phyloP scores from a whole-genome alignment of 2,797 vertebrate genomes.

The Amblyopsis hoosieri region DNA sequence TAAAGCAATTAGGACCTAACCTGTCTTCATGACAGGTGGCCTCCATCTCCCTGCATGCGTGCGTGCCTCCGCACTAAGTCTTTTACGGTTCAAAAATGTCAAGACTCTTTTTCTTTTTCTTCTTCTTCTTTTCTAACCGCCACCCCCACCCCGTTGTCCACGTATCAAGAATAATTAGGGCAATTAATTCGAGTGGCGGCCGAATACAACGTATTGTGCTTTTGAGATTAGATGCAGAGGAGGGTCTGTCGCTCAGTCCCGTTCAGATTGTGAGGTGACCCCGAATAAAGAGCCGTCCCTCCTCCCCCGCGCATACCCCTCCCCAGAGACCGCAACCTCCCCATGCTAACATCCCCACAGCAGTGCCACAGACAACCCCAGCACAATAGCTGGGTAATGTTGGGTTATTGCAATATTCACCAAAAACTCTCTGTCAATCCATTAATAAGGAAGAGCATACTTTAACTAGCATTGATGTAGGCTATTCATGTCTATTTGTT shows the following conservation, averaged over 20 bases:
- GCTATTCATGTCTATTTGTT: constrained; percentile 11
- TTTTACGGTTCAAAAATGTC: constrained; percentile 38
- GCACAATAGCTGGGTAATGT: constrained; percentile 58
- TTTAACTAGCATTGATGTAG: constrained; percentile 35
- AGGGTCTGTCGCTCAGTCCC: constrained; percentile 66
- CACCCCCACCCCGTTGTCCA: constrained; percentile 29
- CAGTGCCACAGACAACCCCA: constrained; percentile 60
- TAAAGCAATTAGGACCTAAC: constrained; percentile 66
- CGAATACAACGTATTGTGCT: constrained; percentile 73
- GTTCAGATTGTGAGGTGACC: constrained; percentile 75
- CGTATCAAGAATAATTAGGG: constrained; percentile 78
- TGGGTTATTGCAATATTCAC: too few species aligned
- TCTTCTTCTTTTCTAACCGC: constrained; percentile 5
- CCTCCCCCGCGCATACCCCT: constrained; percentile 44
- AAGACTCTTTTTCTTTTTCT: constrained; percentile 19
- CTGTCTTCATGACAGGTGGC: constrained; percentile 70
- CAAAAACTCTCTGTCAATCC: constrained; percentile 15
- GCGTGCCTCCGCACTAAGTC: constrained; percentile 36
- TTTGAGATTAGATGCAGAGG: constrained; percentile 68
- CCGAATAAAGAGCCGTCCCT: constrained; percentile 73
- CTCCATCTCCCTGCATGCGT: constrained; percentile 60
- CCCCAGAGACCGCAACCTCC: constrained; percentile 35
- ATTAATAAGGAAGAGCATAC: constrained; percentile 42
- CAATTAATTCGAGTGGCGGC: constrained; percentile 77
- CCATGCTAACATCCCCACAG: constrained; percentile 56